Percentiles rank a stretch among this genome's conserved stretches.
phyloP scores from a whole-genome alignment of 2,797 vertebrate genomes.

The Epinephelus coioides region DNA sequence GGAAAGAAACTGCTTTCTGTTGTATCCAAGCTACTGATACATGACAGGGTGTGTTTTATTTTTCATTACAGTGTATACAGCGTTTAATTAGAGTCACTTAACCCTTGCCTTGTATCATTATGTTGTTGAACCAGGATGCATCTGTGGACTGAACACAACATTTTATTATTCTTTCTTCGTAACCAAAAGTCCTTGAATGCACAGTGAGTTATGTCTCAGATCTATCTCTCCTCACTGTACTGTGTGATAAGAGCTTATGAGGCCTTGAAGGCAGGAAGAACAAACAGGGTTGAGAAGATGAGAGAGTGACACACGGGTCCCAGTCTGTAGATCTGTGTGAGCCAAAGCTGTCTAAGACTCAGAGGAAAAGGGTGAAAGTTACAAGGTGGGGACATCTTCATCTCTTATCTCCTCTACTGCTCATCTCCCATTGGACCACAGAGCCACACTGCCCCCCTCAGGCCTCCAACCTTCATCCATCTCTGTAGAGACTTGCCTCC shows the following conservation, averaged over 20 bases:
- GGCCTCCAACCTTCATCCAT: slow-evolving; percentile 29
- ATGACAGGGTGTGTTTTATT: neutral
- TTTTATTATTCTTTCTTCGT: neutral
- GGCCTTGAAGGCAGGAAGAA: slow-evolving; percentile 27
- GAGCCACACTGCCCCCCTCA: slow-evolving; percentile 80
- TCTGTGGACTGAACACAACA: neutral
- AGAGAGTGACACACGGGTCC: slow-evolving; percentile 18
- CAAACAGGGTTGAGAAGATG: slow-evolving; percentile 13
- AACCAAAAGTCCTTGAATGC: slow-evolving; percentile 21
- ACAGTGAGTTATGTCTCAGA: slow-evolving; percentile 2
- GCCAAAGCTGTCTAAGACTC: slow-evolving; percentile 1
- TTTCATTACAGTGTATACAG: neutral
- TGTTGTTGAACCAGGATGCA: neutral
- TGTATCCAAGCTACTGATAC: neutral
- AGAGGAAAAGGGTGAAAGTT: slow-evolving; percentile 24
- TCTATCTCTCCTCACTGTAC: neutral
- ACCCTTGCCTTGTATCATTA: neutral
- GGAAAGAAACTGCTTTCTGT: neutral
- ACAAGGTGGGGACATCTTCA: slow-evolving; percentile 30
- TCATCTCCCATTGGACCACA: slow-evolving; percentile 51
- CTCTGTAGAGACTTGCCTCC: neutral
- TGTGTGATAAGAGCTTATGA: neutral
- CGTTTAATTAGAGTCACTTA: neutral
- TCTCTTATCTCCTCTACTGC: slow-evolving; percentile 23
- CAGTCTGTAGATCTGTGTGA: slow-evolving; percentile 21